Base-by-base conservation (phyloP, 2,797 vertebrate genomes). In the Odontamblyopus lacepedii region DNA sequence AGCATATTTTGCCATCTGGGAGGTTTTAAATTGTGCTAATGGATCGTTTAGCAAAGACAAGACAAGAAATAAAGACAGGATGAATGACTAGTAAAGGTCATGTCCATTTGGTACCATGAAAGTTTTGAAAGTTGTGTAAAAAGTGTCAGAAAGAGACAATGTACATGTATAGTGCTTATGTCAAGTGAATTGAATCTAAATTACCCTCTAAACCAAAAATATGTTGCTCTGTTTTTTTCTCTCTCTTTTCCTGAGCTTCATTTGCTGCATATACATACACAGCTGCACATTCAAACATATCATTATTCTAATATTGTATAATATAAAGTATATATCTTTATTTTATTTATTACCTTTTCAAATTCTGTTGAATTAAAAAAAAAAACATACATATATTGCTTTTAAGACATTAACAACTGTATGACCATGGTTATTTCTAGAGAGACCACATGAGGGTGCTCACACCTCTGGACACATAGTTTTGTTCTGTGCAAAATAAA, bases 371-470 rank as follows among this genome's bases (percentile, higher is more conserved):
- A 5, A 79, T 78, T 77, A 76, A 80, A 76, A 66, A 80, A 75
- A 9, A 66, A 80, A 75, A 9, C 2, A 2, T 38, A 9, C 7
- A 38, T 38, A 8, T 38, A 38, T 38, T 38, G 35, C 44, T 32
- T 48, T 32, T 59, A 44, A 61, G 50, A 35, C 12, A 26, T 29
- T 26, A 26, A 26, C 13, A 27, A 15, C 13, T 27, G 16, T 59
- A 6, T 16, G 57, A 29, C 26, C 27, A 30, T 55, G 19, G 56
- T 35, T 63, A 57, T 66, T 79, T 79, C 63, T 71, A 38, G 15
- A 69, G 4, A 63, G 13, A 30, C n/a, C 91, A 89, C 85, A 85
- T 88, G 91, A 86, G 87, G 87, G 87, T 32, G 85, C 86, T 87
- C 83, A 85, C 63, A 55, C 69, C 71, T 82, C 78, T 85, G 7